These are phyloP conservation scores for Chloebia gouldiae DNA, from an alignment of 2,113 vertebrate genomes.

Conservation along the genomic window DNA sequence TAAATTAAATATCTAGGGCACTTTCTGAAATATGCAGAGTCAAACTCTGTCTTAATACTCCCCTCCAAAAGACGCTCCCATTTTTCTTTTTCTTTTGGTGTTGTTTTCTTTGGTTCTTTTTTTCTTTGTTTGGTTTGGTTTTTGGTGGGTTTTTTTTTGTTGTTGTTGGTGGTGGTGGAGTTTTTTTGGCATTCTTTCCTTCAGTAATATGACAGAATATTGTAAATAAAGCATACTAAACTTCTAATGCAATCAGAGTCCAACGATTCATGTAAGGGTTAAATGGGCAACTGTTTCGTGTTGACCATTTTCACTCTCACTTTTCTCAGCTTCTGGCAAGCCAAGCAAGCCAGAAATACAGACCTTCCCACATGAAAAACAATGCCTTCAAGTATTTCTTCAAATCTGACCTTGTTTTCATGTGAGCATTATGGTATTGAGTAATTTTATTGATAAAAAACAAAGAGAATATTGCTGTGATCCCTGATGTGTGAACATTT, in stretches of 20 bases:
- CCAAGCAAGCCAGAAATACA: not conserved
- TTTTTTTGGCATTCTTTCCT: not conserved
- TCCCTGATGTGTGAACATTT: not conserved
- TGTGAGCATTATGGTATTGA: not conserved
- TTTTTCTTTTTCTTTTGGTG: not conserved
- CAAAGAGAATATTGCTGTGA: not conserved
- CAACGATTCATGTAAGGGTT: not conserved
- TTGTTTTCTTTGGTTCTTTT: not conserved
- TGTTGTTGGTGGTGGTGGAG: not conserved
- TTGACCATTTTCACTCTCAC: not conserved
- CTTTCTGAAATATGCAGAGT: not conserved
- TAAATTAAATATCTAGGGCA: not conserved
- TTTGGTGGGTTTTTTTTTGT: not conserved
- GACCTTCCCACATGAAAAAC: not conserved
- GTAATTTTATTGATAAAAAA: not conserved
- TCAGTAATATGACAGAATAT: not conserved
- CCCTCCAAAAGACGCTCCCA: not conserved
- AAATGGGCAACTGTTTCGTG: not conserved
- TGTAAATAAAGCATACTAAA: not conserved
- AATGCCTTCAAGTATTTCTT: not conserved
- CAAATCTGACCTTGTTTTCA: not conserved
- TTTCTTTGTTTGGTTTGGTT: not conserved
- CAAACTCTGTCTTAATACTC: not conserved
- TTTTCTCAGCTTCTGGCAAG: not conserved
- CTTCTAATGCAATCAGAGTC: accelerated